These are phyloP conservation scores for Cichladusa arquata DNA, from an alignment of 2,113 vertebrate genomes.

Conservation along the genomic window DNA sequence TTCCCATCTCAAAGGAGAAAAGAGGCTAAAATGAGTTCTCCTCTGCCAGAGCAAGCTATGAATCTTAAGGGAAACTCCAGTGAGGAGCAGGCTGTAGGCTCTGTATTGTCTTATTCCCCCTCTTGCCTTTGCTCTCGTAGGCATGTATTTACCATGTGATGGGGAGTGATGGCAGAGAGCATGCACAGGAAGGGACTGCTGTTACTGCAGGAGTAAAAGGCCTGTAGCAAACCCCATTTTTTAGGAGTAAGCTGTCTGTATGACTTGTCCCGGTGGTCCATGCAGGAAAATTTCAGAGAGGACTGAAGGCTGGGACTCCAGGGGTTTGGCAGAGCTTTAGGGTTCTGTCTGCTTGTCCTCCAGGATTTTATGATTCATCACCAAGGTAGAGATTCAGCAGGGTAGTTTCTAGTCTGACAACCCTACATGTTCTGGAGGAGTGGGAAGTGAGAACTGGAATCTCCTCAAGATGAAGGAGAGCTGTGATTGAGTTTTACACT, in stretches of 20 bases:
- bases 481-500: neutral
- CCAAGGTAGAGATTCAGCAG: neutral
- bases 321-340: neutral
- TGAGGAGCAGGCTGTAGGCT: neutral
- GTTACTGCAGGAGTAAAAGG: neutral
- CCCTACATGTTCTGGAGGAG: neutral
- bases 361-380: neutral
- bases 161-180: neutral
- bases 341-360: neutral
- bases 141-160: neutral
- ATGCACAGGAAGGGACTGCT: neutral
- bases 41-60: neutral
- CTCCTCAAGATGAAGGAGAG: constrained; percentile 6
- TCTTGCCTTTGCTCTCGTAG: neutral
- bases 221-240: neutral
- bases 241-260: neutral
- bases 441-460: constrained; percentile 18
- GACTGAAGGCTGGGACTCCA: neutral
- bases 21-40: neutral
- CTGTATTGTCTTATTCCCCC: neutral
- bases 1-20: neutral
- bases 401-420: neutral
- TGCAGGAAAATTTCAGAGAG: neutral
- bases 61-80: neutral
- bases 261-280: neutral